Evolutionary conservation across 2,888 invertebrate species (phyloP).

Genomic region (Nephrocerus scutellatus): DNA sequence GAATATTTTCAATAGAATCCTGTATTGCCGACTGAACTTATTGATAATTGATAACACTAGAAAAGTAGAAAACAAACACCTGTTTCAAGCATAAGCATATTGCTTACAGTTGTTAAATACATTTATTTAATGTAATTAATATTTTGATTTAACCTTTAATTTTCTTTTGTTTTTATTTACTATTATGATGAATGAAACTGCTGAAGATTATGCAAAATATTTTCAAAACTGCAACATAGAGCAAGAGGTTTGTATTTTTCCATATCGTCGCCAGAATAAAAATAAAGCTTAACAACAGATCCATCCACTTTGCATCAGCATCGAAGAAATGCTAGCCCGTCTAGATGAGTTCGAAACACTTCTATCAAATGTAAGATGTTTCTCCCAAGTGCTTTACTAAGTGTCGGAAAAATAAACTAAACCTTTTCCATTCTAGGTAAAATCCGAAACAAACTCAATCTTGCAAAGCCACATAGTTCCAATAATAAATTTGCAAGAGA

Average conservation of each 20-base stretch:
- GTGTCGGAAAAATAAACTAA: neutral
- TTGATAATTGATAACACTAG: too few species aligned
- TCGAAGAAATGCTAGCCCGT: slow-evolving; percentile 61
- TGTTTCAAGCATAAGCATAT: too few species aligned
- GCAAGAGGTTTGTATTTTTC: slow-evolving; percentile 49
- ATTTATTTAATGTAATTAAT: too few species aligned
- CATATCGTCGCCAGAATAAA: too few species aligned
- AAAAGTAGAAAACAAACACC: too few species aligned
- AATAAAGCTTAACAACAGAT: too few species aligned
- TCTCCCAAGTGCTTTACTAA: slow-evolving; percentile 16
- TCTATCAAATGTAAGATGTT: slow-evolving; percentile 52
- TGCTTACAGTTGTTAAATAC: too few species aligned
- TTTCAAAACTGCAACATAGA: slow-evolving; percentile 51
- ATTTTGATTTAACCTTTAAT: too few species aligned
- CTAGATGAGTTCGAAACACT: slow-evolving; percentile 61
- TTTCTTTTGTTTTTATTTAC: too few species aligned
- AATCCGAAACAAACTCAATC: slow-evolving; percentile 37
- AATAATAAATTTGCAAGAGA: slow-evolving; percentile 50
- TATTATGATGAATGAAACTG: slow-evolving; percentile 51
- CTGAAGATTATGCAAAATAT: slow-evolving; percentile 53
- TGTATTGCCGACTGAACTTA: too few species aligned
- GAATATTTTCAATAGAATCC: too few species aligned
- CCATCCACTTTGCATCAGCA: slow-evolving; percentile 55
- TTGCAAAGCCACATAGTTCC: slow-evolving; percentile 49
- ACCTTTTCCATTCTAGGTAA: slow-evolving; percentile 29